phyloP scores from a whole-genome alignment of 1,140 invertebrate species.

The Panagrolaimus sp. region DNA sequence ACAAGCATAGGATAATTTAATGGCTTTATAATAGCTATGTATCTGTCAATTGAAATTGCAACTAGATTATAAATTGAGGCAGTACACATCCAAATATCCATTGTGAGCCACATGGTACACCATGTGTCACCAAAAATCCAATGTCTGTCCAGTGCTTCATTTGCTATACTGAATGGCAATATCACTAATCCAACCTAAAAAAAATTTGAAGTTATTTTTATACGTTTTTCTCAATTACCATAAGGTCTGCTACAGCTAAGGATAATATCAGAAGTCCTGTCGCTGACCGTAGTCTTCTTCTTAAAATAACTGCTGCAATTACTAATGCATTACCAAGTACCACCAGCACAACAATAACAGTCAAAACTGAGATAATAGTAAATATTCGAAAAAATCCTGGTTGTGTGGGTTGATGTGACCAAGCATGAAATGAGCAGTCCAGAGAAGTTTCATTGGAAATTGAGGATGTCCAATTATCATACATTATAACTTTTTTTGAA shows the following conservation, averaged over 20 bases:
- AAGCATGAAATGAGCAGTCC: constrained; percentile 49
- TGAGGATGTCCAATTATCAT: neutral
- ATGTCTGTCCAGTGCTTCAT: constrained; percentile 53
- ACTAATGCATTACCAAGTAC: constrained; percentile 80
- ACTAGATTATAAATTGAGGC: constrained; percentile 92
- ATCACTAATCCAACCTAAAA: constrained; percentile 55
- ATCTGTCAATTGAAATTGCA: constrained; percentile 74
- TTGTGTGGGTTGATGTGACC: constrained; percentile 49
- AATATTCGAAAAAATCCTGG: constrained; percentile 57
- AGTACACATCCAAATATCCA: constrained; percentile 90
- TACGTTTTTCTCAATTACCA: constrained; percentile 62
- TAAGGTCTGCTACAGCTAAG: constrained; percentile 76
- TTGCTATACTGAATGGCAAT: constrained; percentile 57
- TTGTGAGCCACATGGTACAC: constrained; percentile 78
- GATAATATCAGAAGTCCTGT: constrained; percentile 80
- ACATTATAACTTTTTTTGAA: too few relatives aligned
- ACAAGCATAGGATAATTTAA: constrained; percentile 93
- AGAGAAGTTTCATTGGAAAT: neutral
- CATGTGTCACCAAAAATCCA: constrained; percentile 58
- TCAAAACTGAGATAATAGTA: constrained; percentile 56
- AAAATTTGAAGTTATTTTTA: neutral
- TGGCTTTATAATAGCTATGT: constrained; percentile 85
- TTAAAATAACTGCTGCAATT: constrained; percentile 80
- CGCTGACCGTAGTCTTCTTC: constrained; percentile 76
- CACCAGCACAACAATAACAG: constrained; percentile 54